phyloP scores from a whole-genome alignment of 1,140 invertebrate genomes.

The Rhagoletis zephyria region DNA sequence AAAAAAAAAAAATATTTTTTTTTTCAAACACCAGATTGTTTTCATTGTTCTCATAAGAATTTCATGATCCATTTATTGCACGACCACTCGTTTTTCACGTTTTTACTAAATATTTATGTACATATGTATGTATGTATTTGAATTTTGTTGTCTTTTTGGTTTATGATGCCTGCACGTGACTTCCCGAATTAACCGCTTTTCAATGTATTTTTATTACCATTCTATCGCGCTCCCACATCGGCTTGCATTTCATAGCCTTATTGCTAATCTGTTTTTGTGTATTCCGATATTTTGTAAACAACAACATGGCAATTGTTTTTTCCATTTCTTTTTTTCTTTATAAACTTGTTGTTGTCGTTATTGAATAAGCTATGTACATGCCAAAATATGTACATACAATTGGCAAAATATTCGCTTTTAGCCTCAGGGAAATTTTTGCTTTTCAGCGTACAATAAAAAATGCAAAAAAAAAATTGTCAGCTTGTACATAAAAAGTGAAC shows the following conservation, averaged over 20 bases:
- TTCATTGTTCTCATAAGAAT: not conserved
- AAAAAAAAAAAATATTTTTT: too few species aligned
- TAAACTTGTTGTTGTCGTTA: not conserved
- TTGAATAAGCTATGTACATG: not conserved
- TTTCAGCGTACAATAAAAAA: not conserved
- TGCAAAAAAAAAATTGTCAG: not conserved
- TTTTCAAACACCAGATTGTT: not conserved
- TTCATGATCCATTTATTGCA: conserved; percentile 21
- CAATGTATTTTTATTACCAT: conserved; percentile 13
- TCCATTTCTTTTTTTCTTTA: not conserved
- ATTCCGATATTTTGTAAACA: conserved; percentile 14
- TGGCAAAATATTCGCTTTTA: not conserved
- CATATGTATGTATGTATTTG: too few species aligned
- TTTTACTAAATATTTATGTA: not conserved
- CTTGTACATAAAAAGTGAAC: not conserved
- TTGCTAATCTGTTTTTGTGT: conserved; percentile 34
- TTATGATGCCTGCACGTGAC: conserved; percentile 15
- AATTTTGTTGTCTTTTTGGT: conserved; percentile 3
- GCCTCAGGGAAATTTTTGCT: not conserved
- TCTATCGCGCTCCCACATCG: not conserved
- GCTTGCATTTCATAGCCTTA: not conserved
- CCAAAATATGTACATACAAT: too few species aligned
- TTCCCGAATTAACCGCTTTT: conserved; percentile 17
- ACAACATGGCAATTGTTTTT: not conserved
- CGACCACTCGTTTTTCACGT: not conserved